These are phyloP conservation scores for Chinchilla lanigera DNA, from an alignment of 2,113 vertebrate genomes.

Conservation along the genomic window DNA sequence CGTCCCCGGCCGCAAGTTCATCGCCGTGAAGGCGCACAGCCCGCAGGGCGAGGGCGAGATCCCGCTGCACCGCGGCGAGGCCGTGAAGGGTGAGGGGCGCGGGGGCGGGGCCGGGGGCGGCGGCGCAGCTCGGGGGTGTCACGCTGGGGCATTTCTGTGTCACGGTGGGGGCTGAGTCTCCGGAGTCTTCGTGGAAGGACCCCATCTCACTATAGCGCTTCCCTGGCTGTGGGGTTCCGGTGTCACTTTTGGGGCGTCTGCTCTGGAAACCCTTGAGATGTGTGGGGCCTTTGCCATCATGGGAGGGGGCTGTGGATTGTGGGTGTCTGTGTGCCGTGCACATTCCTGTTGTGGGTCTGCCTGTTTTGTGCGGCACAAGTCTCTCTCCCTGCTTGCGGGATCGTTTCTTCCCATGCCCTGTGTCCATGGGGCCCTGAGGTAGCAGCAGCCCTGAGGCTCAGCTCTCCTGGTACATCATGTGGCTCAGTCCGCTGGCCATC, in stretches of 20 bases:
- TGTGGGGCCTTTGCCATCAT: neutral
- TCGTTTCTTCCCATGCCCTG: neutral
- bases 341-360: neutral
- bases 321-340: neutral
- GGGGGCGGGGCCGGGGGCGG: neutral
- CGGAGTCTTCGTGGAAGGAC: neutral
- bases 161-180: neutral
- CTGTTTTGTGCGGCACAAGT: neutral
- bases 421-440: neutral
- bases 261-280: neutral
- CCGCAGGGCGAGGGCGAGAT: slow-evolving; percentile 97
- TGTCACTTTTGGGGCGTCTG: slow-evolving; percentile 22
- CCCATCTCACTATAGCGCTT: neutral
- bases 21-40: slow-evolving; percentile 95
- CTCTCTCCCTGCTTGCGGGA: neutral
- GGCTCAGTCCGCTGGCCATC: neutral
- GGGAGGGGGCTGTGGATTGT: neutral
- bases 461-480: neutral
- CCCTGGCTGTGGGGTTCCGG: neutral
- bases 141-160: neutral
- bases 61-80: slow-evolving; percentile 95
- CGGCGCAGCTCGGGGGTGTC: neutral
- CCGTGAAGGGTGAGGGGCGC: slow-evolving; percentile 94
- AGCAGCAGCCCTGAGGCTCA: neutral
- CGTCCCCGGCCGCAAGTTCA: slow-evolving; percentile 97